Percentiles rank a stretch among this genome's conserved stretches.
phyloP scores from a whole-genome alignment of 2,113 vertebrate species.

The Benitochromis conjunctus region DNA sequence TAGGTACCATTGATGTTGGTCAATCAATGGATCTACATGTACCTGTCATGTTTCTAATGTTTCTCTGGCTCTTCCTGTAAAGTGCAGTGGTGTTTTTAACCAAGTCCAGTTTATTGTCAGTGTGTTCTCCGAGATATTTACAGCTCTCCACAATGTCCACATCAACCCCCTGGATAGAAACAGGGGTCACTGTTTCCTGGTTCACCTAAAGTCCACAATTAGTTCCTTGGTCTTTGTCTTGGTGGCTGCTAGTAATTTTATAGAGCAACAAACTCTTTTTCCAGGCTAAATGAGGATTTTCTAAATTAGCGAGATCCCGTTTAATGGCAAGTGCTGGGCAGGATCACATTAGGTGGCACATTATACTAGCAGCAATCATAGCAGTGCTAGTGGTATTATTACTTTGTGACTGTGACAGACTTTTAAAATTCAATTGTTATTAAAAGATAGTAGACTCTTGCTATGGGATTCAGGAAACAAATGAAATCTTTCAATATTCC shows the following conservation, averaged over 20 bases:
- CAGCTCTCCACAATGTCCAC: neutral
- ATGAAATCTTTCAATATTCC: neutral
- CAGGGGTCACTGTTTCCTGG: neutral
- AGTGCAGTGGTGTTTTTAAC: neutral
- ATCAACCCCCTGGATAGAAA: neutral
- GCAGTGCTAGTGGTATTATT: neutral
- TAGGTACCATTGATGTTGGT: neutral
- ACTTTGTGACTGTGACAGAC: neutral
- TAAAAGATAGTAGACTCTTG: neutral
- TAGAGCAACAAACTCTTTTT: neutral
- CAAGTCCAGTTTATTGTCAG: neutral
- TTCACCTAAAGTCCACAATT: neutral
- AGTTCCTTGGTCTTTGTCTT: neutral
- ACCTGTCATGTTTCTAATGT: neutral
- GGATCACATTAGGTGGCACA: neutral
- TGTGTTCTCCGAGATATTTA: neutral
- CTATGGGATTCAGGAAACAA: neutral
- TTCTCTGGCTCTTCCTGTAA: neutral
- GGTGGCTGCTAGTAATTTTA: neutral
- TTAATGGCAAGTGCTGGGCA: neutral
- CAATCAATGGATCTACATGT: no score
- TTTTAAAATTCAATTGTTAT: neutral
- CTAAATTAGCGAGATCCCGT: neutral
- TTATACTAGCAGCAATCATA: neutral
- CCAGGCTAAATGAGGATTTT: neutral